Percentiles rank a stretch among this genome's conserved stretches.
phyloP scores from a whole-genome alignment of 2,113 vertebrate genomes.

The Tragelaphus imberbis region DNA sequence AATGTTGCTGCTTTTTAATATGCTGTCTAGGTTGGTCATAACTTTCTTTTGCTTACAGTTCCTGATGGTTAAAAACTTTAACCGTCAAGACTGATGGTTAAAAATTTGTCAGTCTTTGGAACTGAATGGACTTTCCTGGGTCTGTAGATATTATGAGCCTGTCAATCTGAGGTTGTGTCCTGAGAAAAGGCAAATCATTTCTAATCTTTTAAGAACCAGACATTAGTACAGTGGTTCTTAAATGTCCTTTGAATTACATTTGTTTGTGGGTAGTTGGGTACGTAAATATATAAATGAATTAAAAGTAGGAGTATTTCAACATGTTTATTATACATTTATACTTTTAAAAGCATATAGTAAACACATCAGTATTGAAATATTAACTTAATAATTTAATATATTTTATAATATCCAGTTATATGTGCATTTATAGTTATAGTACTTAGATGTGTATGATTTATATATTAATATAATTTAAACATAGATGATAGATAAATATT shows the following conservation, averaged over 20 bases:
- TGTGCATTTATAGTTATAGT: neutral
- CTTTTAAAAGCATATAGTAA: neutral
- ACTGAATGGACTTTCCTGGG: neutral
- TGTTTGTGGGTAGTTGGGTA: neutral
- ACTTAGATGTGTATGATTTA: neutral
- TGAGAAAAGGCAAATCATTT: neutral
- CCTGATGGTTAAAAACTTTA: neutral
- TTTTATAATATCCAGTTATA: neutral
- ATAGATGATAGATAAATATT: neutral
- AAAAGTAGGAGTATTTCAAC: neutral
- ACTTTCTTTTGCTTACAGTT: neutral
- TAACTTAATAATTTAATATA: neutral
- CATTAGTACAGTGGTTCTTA: neutral
- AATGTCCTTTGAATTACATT: neutral
- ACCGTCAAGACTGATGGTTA: neutral
- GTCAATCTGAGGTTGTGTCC: neutral
- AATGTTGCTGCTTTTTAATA: no score
- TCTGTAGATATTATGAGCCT: neutral
- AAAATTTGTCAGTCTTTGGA: neutral
- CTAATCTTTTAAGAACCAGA: neutral
- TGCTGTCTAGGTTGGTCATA: no score
- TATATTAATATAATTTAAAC: neutral
- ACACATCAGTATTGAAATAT: neutral
- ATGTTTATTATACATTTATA: neutral
- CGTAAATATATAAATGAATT: neutral